phyloP scores from a whole-genome alignment of 2,797 vertebrate species.

The Lagodon rhomboides region DNA sequence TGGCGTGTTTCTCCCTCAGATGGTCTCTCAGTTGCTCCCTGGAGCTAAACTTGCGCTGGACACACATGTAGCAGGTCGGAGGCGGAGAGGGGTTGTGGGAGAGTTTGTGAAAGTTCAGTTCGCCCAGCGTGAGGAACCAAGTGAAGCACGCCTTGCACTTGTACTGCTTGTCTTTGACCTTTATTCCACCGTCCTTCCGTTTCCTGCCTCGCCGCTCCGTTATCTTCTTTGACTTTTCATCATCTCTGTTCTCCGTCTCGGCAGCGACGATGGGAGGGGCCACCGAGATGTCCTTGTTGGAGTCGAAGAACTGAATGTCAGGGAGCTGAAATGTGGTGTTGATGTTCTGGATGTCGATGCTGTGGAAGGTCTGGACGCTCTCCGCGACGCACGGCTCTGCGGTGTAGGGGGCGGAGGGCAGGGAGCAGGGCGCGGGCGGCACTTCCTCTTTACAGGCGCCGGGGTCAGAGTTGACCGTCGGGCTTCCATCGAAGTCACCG shows the following conservation, averaged over 20 bases:
- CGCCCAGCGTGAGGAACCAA: constrained; percentile 94
- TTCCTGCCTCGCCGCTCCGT: constrained; percentile 83
- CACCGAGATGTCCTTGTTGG: constrained; percentile 82
- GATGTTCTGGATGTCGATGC: constrained; percentile 87
- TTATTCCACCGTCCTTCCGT: constrained; percentile 84
- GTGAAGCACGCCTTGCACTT: constrained; percentile 98
- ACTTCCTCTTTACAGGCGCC: constrained; percentile 75
- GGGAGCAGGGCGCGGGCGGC: constrained; percentile 55
- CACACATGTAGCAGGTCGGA: constrained; percentile 99
- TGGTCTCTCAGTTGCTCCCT: constrained; percentile 95
- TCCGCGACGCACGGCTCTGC: constrained; percentile 67
- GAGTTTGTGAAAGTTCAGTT: constrained; percentile 97
- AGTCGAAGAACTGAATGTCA: constrained; percentile 87
- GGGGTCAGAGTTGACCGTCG: constrained; percentile 72
- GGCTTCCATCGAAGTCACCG: constrained; percentile 60
- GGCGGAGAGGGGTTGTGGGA: constrained; percentile 96
- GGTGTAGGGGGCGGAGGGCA: constrained; percentile 58
- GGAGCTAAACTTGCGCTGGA: constrained; percentile 97
- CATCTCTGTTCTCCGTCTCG: constrained; percentile 70
- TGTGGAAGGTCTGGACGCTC: constrained; percentile 79
- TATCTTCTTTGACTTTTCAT: constrained; percentile 79
- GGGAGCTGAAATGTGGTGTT: constrained; percentile 88
- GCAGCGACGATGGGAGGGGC: constrained; percentile 52
- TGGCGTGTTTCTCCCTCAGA: constrained; percentile 94
- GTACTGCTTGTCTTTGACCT: constrained; percentile 92